Percentiles rank a stretch among this genome's conserved stretches.
These are phyloP conservation scores for Empidonax alnorum DNA, from an alignment of 2,113 vertebrate species.

Conservation along the genomic window DNA sequence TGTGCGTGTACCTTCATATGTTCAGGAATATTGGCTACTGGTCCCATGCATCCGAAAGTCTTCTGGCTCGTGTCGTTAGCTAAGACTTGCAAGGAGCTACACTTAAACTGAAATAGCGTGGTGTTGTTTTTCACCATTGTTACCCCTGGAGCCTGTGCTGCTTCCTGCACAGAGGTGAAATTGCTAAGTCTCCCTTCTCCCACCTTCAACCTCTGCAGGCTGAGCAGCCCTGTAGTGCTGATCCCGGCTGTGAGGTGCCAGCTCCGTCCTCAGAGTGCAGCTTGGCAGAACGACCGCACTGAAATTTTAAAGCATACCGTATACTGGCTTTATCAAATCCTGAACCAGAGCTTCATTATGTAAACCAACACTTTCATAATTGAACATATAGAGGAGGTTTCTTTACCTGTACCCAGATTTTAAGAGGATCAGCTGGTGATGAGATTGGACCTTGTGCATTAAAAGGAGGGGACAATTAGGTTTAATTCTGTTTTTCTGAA, in stretches of 20 bases:
- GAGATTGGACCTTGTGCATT: neutral
- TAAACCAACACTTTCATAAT: neutral
- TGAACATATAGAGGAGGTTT: neutral
- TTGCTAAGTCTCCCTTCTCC: neutral
- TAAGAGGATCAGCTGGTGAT: neutral
- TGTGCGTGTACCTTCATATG: fast-evolving
- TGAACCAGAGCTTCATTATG: neutral
- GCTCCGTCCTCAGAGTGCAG: fast-evolving
- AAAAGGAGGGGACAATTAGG: neutral
- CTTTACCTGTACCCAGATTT: neutral
- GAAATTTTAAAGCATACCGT: neutral
- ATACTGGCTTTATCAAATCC: neutral
- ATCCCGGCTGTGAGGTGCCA: fast-evolving
- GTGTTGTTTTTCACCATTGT: neutral
- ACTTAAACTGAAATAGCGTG: fast-evolving
- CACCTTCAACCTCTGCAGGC: neutral
- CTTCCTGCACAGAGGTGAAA: neutral
- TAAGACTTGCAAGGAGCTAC: neutral
- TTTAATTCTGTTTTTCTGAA: neutral
- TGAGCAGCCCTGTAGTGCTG: fast-evolving
- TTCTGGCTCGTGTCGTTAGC: fast-evolving
- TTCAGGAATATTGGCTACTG: neutral
- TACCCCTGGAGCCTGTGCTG: neutral
- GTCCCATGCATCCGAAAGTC: neutral
- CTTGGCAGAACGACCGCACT: neutral